These are phyloP conservation scores for Bettongia penicillata DNA, from an alignment of 2,113 vertebrate genomes.

Conservation along the genomic window DNA sequence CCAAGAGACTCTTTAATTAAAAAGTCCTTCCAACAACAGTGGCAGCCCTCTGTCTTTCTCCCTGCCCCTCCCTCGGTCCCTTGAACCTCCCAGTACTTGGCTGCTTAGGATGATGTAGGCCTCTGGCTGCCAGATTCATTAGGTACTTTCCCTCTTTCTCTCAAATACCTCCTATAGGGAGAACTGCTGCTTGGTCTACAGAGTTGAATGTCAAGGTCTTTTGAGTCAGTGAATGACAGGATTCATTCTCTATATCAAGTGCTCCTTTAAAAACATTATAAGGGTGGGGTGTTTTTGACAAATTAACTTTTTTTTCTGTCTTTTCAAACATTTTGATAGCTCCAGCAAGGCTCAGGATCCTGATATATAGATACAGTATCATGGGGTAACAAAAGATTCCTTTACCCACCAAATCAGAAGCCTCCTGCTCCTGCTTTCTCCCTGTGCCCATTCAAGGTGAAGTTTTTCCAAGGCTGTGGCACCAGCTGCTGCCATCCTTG, in stretches of 20 bases:
- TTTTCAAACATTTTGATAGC: neutral
- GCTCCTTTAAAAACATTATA: neutral
- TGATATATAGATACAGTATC: neutral
- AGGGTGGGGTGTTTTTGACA: neutral
- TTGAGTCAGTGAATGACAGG: neutral
- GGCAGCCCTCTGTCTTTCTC: neutral
- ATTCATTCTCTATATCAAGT: neutral
- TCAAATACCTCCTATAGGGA: neutral
- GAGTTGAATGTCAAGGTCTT: neutral
- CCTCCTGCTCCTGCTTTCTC: neutral
- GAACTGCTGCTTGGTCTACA: neutral
- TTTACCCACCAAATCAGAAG: neutral
- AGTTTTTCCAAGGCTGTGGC: neutral
- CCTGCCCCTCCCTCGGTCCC: neutral
- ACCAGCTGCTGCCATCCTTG: neutral
- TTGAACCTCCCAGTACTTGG: neutral
- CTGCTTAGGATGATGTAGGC: neutral
- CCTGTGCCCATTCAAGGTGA: neutral
- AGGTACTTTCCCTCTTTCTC: neutral
- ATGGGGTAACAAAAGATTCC: rapidly evolving
- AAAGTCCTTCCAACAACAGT: slow-evolving; percentile 6
- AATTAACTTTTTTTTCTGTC: neutral
- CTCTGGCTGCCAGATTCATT: neutral
- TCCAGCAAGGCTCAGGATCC: neutral
- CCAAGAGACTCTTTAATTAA: slow-evolving; percentile 38